phyloP scores from a whole-genome alignment of 2,888 invertebrate species.

The Smittia sp. region DNA sequence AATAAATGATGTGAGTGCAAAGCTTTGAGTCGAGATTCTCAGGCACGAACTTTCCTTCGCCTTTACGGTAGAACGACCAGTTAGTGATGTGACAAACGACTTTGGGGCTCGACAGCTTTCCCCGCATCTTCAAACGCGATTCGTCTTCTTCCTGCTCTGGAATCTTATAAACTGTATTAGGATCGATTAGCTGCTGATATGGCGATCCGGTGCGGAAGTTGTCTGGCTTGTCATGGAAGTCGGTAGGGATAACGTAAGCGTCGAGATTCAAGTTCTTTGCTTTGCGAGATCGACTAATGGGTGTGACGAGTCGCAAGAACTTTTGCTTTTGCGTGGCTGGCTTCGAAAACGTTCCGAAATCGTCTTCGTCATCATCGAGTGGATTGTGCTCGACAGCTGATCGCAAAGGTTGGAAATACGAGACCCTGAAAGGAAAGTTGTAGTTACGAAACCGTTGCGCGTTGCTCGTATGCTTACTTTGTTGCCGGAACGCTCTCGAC shows the following conservation, averaged over 20 bases:
- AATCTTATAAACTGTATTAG: conserved; percentile 30
- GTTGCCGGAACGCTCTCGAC: conserved; percentile 50
- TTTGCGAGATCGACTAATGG: conserved; percentile 27
- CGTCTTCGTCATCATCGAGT: conserved; percentile 44
- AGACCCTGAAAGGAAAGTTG: conserved; percentile 21
- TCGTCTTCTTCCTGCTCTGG: conserved; percentile 43
- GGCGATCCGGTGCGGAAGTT: conserved; percentile 52
- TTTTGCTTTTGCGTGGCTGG: not conserved
- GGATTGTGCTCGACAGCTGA: conserved; percentile 67
- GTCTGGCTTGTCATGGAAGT: conserved; percentile 45
- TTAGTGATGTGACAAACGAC: conserved; percentile 86
- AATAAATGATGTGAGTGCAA: conserved; percentile 87
- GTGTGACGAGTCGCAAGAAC: conserved; percentile 15
- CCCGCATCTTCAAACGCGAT: conserved; percentile 36
- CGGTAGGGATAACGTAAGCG: not conserved
- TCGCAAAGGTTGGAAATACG: conserved; percentile 61
- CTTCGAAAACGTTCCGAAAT: not conserved
- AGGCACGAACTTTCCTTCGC: conserved; percentile 80
- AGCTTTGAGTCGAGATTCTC: conserved; percentile 77
- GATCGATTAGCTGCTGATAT: conserved; percentile 49
- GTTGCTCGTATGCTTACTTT: conserved; percentile 42
- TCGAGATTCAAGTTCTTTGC: not conserved
- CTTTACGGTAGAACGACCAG: conserved; percentile 83
- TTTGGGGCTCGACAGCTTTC: conserved; percentile 48
- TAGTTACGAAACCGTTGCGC: conserved; percentile 32